Evolutionary conservation across 2,113 vertebrate genomes (phyloP).

Genomic region (Balaeniceps rex): DNA sequence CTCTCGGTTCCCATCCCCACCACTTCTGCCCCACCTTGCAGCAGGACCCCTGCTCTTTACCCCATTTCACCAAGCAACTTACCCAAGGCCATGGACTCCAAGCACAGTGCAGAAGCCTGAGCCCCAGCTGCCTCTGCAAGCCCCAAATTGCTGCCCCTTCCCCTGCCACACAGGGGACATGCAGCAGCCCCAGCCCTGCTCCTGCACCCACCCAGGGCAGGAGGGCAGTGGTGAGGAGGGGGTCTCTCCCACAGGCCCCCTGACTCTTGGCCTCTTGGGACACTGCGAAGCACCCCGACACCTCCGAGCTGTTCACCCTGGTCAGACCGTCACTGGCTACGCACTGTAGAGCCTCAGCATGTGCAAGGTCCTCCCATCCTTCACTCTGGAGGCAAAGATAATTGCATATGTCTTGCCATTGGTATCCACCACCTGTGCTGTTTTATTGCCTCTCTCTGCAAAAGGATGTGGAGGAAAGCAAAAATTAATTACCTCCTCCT

Average conservation of each 20-base stretch:
- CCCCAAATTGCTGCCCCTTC: neutral
- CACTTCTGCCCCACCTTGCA: neutral
- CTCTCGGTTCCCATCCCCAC: neutral
- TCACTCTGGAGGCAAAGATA: neutral
- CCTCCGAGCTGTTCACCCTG: neutral
- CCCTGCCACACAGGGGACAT: neutral
- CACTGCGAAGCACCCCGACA: neutral
- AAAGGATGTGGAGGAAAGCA: rapidly evolving
- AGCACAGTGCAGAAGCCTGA: neutral
- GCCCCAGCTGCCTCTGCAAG: neutral
- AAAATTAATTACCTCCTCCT: neutral
- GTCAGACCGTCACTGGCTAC: neutral
- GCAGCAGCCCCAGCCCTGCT: rapidly evolving
- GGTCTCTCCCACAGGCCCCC: neutral
- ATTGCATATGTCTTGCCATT: neutral
- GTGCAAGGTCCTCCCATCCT: neutral
- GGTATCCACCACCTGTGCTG: neutral
- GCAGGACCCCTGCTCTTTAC: neutral
- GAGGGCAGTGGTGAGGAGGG: neutral
- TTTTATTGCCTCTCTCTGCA: constrained; percentile 9
- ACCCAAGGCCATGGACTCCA: neutral
- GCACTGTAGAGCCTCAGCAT: constrained; percentile 54
- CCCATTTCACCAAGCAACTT: neutral
- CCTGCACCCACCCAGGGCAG: neutral
- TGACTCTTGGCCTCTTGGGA: neutral